Percentiles rank a stretch among this genome's conserved stretches.
phyloP scores from a whole-genome alignment of 1,140 invertebrate species.

The Lordiphosa stackelbergi region DNA sequence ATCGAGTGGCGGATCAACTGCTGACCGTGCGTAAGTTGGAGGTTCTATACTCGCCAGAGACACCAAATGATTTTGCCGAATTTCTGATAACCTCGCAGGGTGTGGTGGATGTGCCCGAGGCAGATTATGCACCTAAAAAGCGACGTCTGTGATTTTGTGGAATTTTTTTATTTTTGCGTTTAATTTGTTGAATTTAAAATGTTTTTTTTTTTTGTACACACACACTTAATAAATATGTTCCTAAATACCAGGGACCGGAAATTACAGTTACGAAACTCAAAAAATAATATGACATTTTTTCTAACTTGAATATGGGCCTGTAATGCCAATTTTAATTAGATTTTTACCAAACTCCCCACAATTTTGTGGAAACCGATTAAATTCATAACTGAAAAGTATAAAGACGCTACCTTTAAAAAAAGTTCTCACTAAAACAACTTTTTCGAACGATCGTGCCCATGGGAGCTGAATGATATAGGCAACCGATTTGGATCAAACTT shows the following conservation, averaged over 20 bases:
- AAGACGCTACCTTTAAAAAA: no score
- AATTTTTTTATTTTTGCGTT: conserved; percentile 20
- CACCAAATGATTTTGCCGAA: conserved; percentile 64
- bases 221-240: conserved; percentile 46
- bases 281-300: no score
- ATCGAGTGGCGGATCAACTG: conserved; percentile 45
- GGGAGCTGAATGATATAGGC: no score
- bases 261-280: neutral
- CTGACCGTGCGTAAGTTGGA: conserved; percentile 62
- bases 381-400: no score
- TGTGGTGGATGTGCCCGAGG: conserved; percentile 47
- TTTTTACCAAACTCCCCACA: no score
- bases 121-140: conserved; percentile 17
- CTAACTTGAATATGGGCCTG: no score
- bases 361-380: no score
- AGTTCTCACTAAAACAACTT: no score
- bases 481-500: no score
- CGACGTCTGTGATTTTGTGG: conserved; percentile 29
- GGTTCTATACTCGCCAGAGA: conserved; percentile 77
- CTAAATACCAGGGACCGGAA: conserved; percentile 8
- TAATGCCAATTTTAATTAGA: no score
- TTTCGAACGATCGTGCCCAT: no score
- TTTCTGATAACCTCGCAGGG: conserved; percentile 69
- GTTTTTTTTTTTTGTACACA: conserved; percentile 29
- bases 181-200: conserved; percentile 60